Conservation (phyloP, 2,888 invertebrate genomes). For the Cyclophora albipunctata region DNA sequence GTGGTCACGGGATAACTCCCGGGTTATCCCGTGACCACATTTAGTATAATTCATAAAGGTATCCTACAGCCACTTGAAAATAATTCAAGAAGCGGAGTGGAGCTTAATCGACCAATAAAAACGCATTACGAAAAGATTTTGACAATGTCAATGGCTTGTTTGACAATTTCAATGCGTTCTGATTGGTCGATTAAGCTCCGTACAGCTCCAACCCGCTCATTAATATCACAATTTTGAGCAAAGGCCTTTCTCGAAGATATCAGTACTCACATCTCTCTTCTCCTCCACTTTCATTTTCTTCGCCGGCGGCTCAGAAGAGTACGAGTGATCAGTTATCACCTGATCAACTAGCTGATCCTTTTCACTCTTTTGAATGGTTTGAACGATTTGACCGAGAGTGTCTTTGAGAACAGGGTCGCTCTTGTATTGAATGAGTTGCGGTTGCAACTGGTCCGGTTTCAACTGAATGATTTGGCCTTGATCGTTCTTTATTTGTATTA, state of each 20-base stretch:
- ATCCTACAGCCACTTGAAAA: too few relatives aligned
- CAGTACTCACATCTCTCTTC: conserved; percentile 42
- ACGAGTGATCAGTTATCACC: conserved; percentile 52
- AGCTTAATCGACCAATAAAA: too few relatives aligned
- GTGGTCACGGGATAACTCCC: too few relatives aligned
- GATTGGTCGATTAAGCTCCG: background rate
- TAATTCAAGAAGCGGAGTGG: too few relatives aligned
- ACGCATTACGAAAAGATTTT: too few relatives aligned
- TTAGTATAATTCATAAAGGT: too few relatives aligned
- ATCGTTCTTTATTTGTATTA: conserved; percentile 62
- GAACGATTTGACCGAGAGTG: conserved; percentile 31
- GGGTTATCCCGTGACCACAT: too few relatives aligned
- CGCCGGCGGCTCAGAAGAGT: conserved; percentile 49
- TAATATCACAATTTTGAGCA: background rate
- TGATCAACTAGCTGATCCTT: conserved; percentile 44
- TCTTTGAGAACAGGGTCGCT: conserved; percentile 38
- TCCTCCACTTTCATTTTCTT: conserved; percentile 60
- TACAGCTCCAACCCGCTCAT: background rate
- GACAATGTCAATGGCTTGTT: too few relatives aligned
- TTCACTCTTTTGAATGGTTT: conserved; percentile 36
- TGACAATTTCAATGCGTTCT: too few relatives aligned
- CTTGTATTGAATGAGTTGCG: conserved; percentile 48
- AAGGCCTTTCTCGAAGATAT: too few relatives aligned
- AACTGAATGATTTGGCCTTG: conserved; percentile 65
- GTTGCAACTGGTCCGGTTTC: conserved; percentile 54